Evolutionary conservation across 2,888 invertebrate genomes (phyloP).

Genomic region (Sphinx pinastri): DNA sequence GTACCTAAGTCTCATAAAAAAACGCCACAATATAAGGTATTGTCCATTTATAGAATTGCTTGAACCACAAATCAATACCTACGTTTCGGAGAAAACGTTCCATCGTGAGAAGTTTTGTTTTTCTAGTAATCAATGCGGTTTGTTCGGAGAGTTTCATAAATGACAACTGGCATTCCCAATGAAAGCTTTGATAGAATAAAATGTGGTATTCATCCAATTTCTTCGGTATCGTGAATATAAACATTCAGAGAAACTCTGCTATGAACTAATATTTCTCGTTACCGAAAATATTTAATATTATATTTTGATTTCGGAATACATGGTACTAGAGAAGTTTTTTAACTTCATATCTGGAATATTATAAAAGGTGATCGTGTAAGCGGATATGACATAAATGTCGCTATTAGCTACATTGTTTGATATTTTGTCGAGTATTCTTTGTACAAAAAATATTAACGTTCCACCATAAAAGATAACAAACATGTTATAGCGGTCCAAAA

Average conservation of each 20-base stretch:
- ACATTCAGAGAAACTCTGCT: no score
- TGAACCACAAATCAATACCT: no score
- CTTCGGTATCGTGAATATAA: background rate
- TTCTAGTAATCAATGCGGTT: background rate
- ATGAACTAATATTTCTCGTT: no score
- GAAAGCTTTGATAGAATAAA: background rate
- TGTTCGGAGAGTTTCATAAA: background rate
- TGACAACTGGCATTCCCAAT: background rate
- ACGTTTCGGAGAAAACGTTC: background rate
- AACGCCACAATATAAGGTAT: no score
- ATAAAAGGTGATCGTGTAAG: background rate
- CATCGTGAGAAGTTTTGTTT: background rate
- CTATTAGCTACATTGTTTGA: background rate
- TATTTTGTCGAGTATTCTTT: background rate
- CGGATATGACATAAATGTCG: background rate
- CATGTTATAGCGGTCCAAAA: constrained; percentile 36
- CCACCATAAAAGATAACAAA: background rate
- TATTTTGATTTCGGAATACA: no score
- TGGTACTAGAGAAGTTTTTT: background rate
- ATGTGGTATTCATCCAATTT: background rate
- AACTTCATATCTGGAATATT: background rate
- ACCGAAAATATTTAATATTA: no score
- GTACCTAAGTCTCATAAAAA: no score
- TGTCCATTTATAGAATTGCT: no score
- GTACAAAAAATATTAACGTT: background rate